These are phyloP conservation scores for Oscheius onirici DNA, from an alignment of 2,888 invertebrate genomes.

Conservation along the genomic window DNA sequence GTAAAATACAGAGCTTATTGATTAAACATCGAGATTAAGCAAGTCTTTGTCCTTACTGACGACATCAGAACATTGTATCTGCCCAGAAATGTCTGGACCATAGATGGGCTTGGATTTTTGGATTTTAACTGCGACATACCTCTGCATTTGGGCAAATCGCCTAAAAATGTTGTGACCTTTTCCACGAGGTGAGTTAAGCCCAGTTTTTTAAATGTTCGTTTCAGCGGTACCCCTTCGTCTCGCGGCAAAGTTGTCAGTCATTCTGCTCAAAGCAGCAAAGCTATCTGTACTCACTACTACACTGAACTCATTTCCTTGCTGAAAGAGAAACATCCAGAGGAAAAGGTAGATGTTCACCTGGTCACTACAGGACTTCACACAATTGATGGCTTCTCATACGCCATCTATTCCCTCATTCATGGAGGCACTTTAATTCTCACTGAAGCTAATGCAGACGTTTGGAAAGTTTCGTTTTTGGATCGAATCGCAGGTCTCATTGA, in stretches of 20 bases:
- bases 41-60: slow-evolving; percentile 45
- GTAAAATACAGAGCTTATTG: too few relatives aligned
- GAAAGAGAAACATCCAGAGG: slow-evolving; percentile 29
- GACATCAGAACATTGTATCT: slow-evolving; percentile 40
- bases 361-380: slow-evolving; percentile 43
- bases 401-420: slow-evolving; percentile 34
- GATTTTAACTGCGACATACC: slow-evolving; percentile 35
- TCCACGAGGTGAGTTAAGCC: slow-evolving; percentile 27
- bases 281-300: slow-evolving; percentile 36
- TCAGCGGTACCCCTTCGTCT: slow-evolving; percentile 31
- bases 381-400: slow-evolving; percentile 39
- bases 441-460: slow-evolving; percentile 43
- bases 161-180: slow-evolving; percentile 24
- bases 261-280: slow-evolving; percentile 32
- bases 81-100: slow-evolving; percentile 43
- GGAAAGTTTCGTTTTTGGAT: slow-evolving; percentile 47
- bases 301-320: slow-evolving; percentile 36
- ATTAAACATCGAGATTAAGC: slow-evolving; percentile 36
- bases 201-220: neutral
- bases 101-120: slow-evolving; percentile 48
- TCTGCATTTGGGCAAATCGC: slow-evolving; percentile 1
- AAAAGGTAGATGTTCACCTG: slow-evolving; percentile 31
- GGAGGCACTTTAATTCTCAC: slow-evolving; percentile 44
- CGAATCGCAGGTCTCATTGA: slow-evolving; percentile 46
- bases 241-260: slow-evolving; percentile 38